These are phyloP conservation scores for Rhinolophus sinicus DNA, from an alignment of 2,113 vertebrate species.

Conservation along the genomic window DNA sequence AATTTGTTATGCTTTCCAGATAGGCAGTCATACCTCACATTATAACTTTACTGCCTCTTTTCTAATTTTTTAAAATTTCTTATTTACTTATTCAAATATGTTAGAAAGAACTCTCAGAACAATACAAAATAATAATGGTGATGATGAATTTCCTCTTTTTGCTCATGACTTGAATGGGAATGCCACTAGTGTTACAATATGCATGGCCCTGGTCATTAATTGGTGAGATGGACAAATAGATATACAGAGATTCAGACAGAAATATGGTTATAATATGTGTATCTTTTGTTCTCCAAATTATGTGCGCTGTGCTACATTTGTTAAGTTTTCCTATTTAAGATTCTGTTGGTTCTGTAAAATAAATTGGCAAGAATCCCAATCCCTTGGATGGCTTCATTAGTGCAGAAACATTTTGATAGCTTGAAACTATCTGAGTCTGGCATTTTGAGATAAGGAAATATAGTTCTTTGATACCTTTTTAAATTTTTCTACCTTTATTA, in stretches of 20 bases:
- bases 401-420: not conserved
- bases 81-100: not conserved
- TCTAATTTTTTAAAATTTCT: not conserved
- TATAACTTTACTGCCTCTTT: not conserved
- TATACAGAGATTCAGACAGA: not conserved
- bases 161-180: not conserved
- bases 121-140: not conserved
- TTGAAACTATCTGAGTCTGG: not conserved
- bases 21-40: not conserved
- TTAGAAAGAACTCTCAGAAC: not conserved
- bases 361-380: not conserved
- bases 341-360: not conserved
- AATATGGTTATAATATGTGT: not conserved
- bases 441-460: not conserved
- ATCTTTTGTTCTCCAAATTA: not conserved
- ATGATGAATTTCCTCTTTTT: not conserved
- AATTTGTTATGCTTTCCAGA: not conserved
- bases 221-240: not conserved
- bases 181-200: not conserved
- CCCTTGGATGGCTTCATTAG: not conserved
- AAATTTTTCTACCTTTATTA: not conserved
- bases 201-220: not conserved
- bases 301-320: not conserved
- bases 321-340: not conserved
- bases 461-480: not conserved